Conservation (phyloP, 2,113 vertebrate genomes). For the Pleuronectes platessa region DNA sequence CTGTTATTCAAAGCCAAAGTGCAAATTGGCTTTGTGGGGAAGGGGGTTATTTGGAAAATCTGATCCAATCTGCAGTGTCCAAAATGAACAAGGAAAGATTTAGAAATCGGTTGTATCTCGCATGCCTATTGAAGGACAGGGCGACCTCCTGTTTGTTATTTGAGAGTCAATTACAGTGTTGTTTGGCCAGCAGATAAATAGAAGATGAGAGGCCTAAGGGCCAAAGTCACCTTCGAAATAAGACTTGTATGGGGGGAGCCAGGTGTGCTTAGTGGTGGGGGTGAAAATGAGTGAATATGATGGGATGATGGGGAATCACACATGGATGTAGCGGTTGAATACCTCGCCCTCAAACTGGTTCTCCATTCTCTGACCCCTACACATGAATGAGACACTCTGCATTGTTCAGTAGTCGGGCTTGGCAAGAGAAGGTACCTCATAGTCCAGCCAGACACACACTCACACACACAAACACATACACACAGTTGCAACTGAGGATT, state of each 20-base stretch:
- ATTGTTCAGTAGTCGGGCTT: constrained; percentile 52
- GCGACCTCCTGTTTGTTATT: constrained; percentile 55
- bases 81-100: constrained; percentile 22
- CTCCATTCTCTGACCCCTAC: constrained; percentile 43
- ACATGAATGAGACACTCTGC: constrained; percentile 38
- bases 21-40: constrained; percentile 49
- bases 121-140: constrained; percentile 39
- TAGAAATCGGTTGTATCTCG: constrained; percentile 29
- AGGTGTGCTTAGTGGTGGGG: constrained; percentile 4
- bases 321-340: constrained; percentile 37
- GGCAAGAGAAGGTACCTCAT: constrained; percentile 18
- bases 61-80: too few species aligned
- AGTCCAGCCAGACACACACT: constrained; percentile 16
- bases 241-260: constrained; percentile 29
- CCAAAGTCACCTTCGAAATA: constrained; percentile 59
- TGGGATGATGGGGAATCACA: constrained; percentile 11
- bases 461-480: constrained; percentile 11
- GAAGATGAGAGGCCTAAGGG: constrained; percentile 39
- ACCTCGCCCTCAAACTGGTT: constrained; percentile 22
- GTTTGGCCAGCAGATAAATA: constrained; percentile 59
- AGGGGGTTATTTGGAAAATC: constrained; percentile 26
- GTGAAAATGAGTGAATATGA: constrained; percentile 26
- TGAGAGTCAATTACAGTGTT: constrained; percentile 58
- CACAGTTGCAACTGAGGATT: constrained; percentile 23
- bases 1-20: constrained; percentile 61